Evolutionary conservation across 2,797 vertebrate species (phyloP), one percentile per base, ranked within the genome.

Genomic region (Argentina silus): DNA sequence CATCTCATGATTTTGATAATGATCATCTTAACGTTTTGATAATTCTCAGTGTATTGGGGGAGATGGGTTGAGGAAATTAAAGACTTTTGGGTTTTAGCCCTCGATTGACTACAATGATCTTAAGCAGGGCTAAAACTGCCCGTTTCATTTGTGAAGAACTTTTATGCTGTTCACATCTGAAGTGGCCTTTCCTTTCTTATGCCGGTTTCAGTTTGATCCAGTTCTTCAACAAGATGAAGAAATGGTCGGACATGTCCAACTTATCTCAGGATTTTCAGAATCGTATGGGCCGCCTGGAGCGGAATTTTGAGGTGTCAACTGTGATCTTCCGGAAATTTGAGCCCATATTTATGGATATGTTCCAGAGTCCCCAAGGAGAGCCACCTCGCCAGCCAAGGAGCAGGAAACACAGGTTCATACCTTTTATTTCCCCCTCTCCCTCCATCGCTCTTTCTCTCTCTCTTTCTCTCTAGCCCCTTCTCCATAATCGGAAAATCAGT

Each of bases 221-320:
- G 92, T 99, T 99, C 93, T 99, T 99, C 91, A 97, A 91, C 60
- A 99, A 99, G 92, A 99, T 99, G 96, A 98, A 96, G 91, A 99
- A 98, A 70, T 99, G 98, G 98, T 95, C 96, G 61, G 96, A 99
- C 88, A 99, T 99, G 98, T 96, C 96, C 23, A 96, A 95, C 80
- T 91, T 97, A 19, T 86, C 94, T 0, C 95, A 96, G 83, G 95
- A 97, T 78, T 99, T 99, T 89, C 85, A 96, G 70, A 94, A 95
- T 65, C 94, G 97, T 19, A 93, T 99, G 82, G 95, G 94, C 36
- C 93, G 91, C 0, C 92, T 99, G 73, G 98, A 99, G 88, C 95
- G 98, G 67, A 99, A 98, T 88, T 99, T 99, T 55, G 97, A 99
- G 84, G 98, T 99, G 19, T 97, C 98, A 19, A 97, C 96, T 0